Percentiles rank a stretch among this genome's conserved stretches.
phyloP scores from a whole-genome alignment of 2,113 vertebrate genomes.

The Neogale vison region DNA sequence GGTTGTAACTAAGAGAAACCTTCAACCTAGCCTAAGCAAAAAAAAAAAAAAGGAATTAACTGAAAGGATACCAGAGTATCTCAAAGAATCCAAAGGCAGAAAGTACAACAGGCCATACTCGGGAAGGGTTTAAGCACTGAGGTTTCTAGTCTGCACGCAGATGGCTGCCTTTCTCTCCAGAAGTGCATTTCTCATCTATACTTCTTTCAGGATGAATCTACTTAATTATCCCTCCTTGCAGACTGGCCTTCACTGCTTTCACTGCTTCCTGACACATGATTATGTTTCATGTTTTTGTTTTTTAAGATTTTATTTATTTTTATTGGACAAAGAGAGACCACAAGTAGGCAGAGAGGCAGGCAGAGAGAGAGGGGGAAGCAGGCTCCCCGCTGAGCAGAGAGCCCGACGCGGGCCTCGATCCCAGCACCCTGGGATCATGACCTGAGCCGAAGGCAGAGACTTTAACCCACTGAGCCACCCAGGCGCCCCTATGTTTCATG shows the following conservation, averaged over 20 bases:
- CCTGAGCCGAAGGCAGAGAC: no score
- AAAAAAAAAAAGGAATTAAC: background rate
- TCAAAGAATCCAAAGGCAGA: background rate
- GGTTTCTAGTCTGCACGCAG: background rate
- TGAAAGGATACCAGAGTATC: background rate
- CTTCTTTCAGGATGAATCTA: background rate
- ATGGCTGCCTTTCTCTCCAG: background rate
- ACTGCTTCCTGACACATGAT: background rate
- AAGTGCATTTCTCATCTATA: background rate
- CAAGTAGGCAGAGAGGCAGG: no score
- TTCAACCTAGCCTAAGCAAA: background rate
- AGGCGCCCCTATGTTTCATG: background rate
- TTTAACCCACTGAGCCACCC: no score
- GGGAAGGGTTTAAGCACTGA: background rate
- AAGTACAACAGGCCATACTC: background rate
- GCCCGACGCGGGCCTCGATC: no score
- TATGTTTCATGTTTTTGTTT: background rate
- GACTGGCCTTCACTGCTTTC: background rate
- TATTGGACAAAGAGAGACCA: no score
- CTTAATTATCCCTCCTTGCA: background rate
- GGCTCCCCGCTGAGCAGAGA: no score
- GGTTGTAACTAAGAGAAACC: slow-evolving; percentile 1
- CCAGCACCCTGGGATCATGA: no score
- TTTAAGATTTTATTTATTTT: no score
- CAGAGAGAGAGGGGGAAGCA: no score